These are phyloP conservation scores for Rattus rattus DNA, from an alignment of 2,113 vertebrate species.

Conservation along the genomic window DNA sequence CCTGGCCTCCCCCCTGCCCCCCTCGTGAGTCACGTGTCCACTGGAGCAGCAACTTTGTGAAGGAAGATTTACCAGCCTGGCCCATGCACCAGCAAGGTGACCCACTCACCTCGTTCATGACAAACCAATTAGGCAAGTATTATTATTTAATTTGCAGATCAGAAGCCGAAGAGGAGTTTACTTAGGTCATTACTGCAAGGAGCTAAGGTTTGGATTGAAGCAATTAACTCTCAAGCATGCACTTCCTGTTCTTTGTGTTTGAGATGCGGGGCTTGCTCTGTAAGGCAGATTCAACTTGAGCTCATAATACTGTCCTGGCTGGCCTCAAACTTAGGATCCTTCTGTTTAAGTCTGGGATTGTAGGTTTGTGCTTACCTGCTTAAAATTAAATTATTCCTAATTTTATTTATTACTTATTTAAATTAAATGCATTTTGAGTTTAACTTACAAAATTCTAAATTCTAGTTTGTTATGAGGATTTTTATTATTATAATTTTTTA, in stretches of 20 bases:
- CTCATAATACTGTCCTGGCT: no score
- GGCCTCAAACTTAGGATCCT: not conserved
- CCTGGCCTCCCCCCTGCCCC: not conserved
- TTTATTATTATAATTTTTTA: not conserved
- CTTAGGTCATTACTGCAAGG: not conserved
- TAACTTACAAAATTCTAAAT: not conserved
- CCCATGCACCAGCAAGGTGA: not conserved
- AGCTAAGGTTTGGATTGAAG: constrained; percentile 39
- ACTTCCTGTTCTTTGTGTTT: not conserved
- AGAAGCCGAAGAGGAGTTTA: not conserved
- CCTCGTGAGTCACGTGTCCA: not conserved
- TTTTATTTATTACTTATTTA: not conserved
- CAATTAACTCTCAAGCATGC: not conserved
- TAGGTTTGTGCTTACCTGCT: not conserved
- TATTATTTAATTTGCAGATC: not conserved
- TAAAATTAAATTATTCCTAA: not conserved
- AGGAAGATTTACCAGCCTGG: not conserved
- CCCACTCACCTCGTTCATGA: not conserved
- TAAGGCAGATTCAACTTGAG: not conserved
- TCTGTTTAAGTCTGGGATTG: not conserved
- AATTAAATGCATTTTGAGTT: not conserved
- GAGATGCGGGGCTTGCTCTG: not conserved
- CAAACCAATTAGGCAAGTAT: not conserved
- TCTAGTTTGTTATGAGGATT: not conserved
- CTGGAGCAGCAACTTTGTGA: not conserved